Evolutionary conservation across 2,888 invertebrate species (phyloP).

Genomic region (Eueremaeus valkanovi): DNA sequence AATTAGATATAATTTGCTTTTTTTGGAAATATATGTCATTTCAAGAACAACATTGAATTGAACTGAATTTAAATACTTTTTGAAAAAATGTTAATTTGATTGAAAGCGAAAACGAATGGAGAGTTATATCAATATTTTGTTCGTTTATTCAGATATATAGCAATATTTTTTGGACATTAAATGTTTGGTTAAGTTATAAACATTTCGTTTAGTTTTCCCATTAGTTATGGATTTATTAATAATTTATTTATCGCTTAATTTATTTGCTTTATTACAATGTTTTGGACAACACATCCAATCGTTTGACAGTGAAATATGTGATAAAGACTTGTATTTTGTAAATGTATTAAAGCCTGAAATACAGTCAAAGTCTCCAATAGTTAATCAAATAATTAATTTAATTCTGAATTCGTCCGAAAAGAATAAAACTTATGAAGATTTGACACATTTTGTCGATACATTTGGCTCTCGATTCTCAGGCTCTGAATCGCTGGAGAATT

Average conservation of each 20-base stretch:
- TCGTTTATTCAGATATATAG: too few relatives aligned
- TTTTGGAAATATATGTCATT: neutral
- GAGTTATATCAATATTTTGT: too few relatives aligned
- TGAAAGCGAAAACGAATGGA: neutral
- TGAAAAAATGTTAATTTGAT: neutral
- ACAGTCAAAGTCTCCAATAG: neutral
- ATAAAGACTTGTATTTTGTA: neutral
- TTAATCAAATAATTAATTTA: conserved; percentile 21
- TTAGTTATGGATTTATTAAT: too few relatives aligned
- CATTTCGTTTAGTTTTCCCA: too few relatives aligned
- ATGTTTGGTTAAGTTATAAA: neutral
- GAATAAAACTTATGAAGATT: conserved; percentile 59
- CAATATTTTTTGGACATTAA: neutral
- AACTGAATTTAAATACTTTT: conserved; percentile 1
- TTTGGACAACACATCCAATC: neutral
- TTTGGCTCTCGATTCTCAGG: conserved; percentile 66
- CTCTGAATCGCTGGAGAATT: conserved; percentile 61
- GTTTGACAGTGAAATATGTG: neutral
- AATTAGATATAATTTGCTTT: neutral
- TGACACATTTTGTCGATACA: conserved; percentile 58
- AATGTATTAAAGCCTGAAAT: conserved; percentile 9
- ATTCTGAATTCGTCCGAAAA: conserved; percentile 52
- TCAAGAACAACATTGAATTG: too few relatives aligned
- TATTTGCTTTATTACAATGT: neutral
- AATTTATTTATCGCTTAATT: neutral